These are phyloP conservation scores for Terrapene triunguis DNA, from an alignment of 2,113 vertebrate species.

Conservation along the genomic window DNA sequence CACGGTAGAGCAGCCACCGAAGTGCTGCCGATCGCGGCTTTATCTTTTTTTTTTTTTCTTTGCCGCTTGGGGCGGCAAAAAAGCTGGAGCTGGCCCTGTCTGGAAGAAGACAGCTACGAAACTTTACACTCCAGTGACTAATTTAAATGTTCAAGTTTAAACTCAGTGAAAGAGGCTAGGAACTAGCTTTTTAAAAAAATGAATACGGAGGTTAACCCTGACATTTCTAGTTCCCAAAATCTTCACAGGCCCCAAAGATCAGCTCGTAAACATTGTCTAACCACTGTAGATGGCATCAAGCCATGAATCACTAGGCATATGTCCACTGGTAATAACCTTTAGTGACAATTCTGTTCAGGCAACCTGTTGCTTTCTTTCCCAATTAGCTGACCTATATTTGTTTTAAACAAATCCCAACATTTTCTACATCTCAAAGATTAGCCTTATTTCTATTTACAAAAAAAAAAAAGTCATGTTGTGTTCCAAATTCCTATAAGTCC, in stretches of 20 bases:
- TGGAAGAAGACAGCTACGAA: not conserved
- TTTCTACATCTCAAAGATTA: not conserved
- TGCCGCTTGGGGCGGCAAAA: no score
- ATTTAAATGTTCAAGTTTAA: not conserved
- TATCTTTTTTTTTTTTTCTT: no score
- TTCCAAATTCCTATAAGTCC: not conserved
- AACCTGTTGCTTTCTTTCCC: not conserved
- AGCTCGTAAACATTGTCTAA: no score
- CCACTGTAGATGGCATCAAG: not conserved
- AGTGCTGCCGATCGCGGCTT: no score
- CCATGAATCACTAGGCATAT: not conserved
- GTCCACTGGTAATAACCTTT: not conserved
- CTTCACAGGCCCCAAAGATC: not conserved
- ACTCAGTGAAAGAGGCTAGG: not conserved
- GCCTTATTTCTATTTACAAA: no score
- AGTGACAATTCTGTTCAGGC: not conserved
- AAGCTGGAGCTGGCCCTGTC: not conserved
- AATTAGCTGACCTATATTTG: not conserved
- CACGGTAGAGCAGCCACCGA: no score
- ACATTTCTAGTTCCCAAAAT: not conserved
- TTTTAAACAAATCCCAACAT: not conserved
- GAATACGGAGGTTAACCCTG: not conserved
- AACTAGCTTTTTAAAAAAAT: not conserved
- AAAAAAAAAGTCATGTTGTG: no score
- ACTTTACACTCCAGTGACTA: not conserved